phyloP scores from a whole-genome alignment of 2,888 invertebrate genomes.

The Agrilus cyanescens region DNA sequence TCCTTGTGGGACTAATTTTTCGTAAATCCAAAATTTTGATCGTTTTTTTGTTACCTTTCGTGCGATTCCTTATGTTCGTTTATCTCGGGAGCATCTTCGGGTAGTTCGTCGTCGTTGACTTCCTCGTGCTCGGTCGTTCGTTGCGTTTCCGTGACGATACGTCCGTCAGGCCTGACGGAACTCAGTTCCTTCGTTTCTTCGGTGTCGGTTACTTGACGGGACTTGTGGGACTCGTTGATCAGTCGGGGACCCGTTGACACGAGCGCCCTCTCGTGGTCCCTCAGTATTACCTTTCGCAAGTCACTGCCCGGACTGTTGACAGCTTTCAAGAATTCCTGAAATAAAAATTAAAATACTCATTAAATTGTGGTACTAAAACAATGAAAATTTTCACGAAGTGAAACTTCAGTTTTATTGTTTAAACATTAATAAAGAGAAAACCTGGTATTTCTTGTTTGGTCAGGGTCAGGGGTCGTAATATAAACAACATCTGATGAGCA shows the following conservation, averaged over 20 bases:
- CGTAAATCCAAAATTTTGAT: background rate
- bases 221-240: constrained; percentile 63
- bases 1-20: too few relatives aligned
- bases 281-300: constrained; percentile 54
- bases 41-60: constrained; percentile 24
- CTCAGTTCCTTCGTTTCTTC: constrained; percentile 71
- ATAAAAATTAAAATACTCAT: constrained; percentile 23
- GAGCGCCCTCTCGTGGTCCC: constrained; percentile 46
- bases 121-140: constrained; percentile 77
- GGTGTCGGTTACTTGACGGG: constrained; percentile 72
- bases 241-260: constrained; percentile 58
- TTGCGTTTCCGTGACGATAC: constrained; percentile 74
- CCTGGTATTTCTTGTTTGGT: background rate
- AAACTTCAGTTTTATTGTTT: too few relatives aligned
- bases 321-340: constrained; percentile 64
- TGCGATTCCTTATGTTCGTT: constrained; percentile 40
- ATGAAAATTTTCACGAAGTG: too few relatives aligned
- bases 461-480: background rate
- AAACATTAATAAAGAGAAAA: too few relatives aligned
- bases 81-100: constrained; percentile 43
- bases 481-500: background rate
- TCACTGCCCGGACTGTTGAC: constrained; percentile 54
- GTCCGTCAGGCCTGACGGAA: constrained; percentile 68
- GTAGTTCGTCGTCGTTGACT: constrained; percentile 66
- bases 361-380: background rate